Conservation (phyloP, 2,888 invertebrate species). For the Drosophila yooni region DNA sequence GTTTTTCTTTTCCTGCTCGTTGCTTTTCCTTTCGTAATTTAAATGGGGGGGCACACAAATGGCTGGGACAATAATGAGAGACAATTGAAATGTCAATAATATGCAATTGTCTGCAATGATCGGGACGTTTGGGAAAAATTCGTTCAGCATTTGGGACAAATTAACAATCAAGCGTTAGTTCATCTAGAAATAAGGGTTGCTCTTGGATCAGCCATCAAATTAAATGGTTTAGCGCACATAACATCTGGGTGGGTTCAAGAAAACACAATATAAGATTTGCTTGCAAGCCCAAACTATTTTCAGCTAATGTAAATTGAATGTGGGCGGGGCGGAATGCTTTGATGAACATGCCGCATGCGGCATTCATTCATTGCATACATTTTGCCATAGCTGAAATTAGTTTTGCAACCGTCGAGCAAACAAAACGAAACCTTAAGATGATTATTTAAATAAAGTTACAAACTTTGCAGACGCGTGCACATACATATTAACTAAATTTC, state of each 20-base stretch:
- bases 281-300: background rate
- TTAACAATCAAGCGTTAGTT: background rate
- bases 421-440: slow-evolving; percentile 34
- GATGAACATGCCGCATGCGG: background rate
- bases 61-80: slow-evolving; percentile 62
- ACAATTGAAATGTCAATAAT: slow-evolving; percentile 80
- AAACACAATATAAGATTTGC: background rate
- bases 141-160: background rate
- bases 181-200: slow-evolving; percentile 7
- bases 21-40: slow-evolving; percentile 28
- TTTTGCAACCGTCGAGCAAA: slow-evolving; percentile 40
- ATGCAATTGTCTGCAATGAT: slow-evolving; percentile 65
- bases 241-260: background rate
- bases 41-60: slow-evolving; percentile 35
- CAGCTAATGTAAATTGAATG: slow-evolving; percentile 2
- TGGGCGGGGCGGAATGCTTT: background rate
- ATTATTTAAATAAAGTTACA: slow-evolving; percentile 70
- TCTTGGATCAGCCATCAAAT: background rate
- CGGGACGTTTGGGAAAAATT: background rate
- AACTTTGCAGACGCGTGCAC: slow-evolving; percentile 52
- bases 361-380: slow-evolving; percentile 4
- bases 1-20: slow-evolving; percentile 36
- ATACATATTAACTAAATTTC: slow-evolving; percentile 40
- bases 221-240: background rate
- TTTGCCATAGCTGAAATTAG: slow-evolving; percentile 37